phyloP scores from a whole-genome alignment of 1,140 invertebrate genomes.

The Paralvinella palmiformis region DNA sequence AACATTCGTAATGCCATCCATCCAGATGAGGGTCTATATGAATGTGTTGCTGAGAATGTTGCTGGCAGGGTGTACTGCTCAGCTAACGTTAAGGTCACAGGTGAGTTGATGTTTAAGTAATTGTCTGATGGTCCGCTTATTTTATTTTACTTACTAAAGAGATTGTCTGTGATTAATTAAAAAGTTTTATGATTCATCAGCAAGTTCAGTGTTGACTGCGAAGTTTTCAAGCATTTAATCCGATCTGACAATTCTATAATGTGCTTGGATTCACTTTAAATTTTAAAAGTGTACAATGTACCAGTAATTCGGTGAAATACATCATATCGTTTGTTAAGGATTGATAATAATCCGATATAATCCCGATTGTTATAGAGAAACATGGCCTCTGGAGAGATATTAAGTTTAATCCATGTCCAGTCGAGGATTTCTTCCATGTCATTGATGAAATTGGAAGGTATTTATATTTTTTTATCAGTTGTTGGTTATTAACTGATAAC shows the following conservation, averaged over 20 bases:
- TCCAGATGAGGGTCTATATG: constrained; percentile 90
- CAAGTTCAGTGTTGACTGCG: not conserved
- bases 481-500: too few relatives aligned
- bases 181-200: not conserved
- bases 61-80: constrained; percentile 85
- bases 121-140: not conserved
- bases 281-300: too few relatives aligned
- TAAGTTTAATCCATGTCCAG: constrained; percentile 44
- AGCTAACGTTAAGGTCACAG: constrained; percentile 85
- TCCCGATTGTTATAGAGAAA: constrained; percentile 16
- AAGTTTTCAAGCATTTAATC: too few relatives aligned
- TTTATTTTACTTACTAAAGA: not conserved
- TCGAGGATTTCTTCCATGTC: constrained; percentile 82
- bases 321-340: too few relatives aligned
- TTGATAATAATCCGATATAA: too few relatives aligned
- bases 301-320: too few relatives aligned
- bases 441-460: constrained; percentile 80
- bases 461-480: constrained; percentile 13
- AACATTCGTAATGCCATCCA: constrained; percentile 77
- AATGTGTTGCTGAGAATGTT: constrained; percentile 81
- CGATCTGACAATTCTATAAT: too few relatives aligned
- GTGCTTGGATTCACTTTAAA: too few relatives aligned
- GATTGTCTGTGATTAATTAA: constrained; percentile 1
- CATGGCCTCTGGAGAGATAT: constrained; percentile 20
- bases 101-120: constrained; percentile 62